phyloP scores from a whole-genome alignment of 2,888 invertebrate genomes.

The Amiota communis region DNA sequence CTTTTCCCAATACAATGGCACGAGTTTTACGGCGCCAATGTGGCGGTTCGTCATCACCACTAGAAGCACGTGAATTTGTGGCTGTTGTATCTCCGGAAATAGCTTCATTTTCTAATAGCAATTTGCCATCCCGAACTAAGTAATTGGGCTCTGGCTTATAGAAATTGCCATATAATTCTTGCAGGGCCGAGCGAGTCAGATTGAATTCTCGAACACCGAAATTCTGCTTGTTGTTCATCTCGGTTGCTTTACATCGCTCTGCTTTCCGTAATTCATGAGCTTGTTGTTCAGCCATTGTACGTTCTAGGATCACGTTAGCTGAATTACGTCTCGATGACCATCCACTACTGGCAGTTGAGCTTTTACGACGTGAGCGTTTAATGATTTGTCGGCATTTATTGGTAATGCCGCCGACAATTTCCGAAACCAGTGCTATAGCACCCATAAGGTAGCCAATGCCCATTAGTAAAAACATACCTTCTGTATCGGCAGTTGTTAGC shows the following conservation, averaged over 20 bases:
- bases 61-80: conserved; percentile 36
- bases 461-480: conserved; percentile 86
- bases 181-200: conserved; percentile 66
- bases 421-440: conserved; percentile 78
- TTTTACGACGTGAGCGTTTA: conserved; percentile 56
- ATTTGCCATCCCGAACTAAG: conserved; percentile 40
- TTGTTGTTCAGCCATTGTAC: conserved; percentile 46
- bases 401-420: conserved; percentile 82
- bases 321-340: conserved; percentile 64
- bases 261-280: conserved; percentile 53
- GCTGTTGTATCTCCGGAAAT: conserved; percentile 40
- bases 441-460: conserved; percentile 81
- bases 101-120: conserved; percentile 41
- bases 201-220: conserved; percentile 69
- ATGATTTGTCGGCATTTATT: conserved; percentile 75
- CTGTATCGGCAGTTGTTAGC: conserved; percentile 84
- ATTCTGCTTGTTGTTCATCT: conserved; percentile 51
- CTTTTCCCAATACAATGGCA: conserved; percentile 34
- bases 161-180: conserved; percentile 66
- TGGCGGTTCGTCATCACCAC: conserved; percentile 9
- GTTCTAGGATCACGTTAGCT: conserved; percentile 29
- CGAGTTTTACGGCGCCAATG: conserved; percentile 25
- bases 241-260: conserved; percentile 47
- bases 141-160: conserved; percentile 49
- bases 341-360: conserved; percentile 49